Evolutionary conservation across 2,888 invertebrate species (phyloP).

Genomic region (Rosalia funebris): DNA sequence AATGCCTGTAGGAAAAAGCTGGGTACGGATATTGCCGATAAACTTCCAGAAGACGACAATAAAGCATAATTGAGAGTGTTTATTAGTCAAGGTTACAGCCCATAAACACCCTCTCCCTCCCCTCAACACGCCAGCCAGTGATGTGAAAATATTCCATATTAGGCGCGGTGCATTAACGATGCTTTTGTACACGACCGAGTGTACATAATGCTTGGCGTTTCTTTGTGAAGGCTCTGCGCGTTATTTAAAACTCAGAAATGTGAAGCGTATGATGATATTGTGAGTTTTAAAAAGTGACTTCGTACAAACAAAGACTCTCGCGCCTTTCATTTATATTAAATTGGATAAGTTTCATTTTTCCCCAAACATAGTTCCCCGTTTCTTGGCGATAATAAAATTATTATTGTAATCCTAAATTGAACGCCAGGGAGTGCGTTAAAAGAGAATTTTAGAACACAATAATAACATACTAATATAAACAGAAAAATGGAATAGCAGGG

Average conservation of each 20-base stretch:
- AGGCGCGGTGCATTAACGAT: conserved; percentile 48
- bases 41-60: not conserved
- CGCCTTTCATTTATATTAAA: conserved; percentile 29
- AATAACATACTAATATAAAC: too few relatives aligned
- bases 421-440: too few relatives aligned
- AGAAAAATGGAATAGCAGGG: too few relatives aligned
- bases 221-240: conserved; percentile 30
- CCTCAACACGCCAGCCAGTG: conserved; percentile 18
- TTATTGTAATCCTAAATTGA: too few relatives aligned
- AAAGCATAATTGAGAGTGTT: conserved; percentile 9
- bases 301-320: conserved; percentile 11
- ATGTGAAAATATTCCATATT: conserved; percentile 42
- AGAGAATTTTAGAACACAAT: too few relatives aligned
- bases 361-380: not conserved
- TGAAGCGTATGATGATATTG: conserved; percentile 29
- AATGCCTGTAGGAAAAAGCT: too few relatives aligned
- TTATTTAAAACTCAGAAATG: conserved; percentile 35
- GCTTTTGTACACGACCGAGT: conserved; percentile 49
- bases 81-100: conserved; percentile 8
- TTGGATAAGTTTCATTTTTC: conserved; percentile 22
- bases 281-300: conserved; percentile 29
- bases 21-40: not conserved
- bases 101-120: not conserved
- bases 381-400: too few relatives aligned
- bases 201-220: conserved; percentile 47